These are phyloP conservation scores for Neolamprologus sp. DNA, from an alignment of 2,113 vertebrate species.

Conservation along the genomic window DNA sequence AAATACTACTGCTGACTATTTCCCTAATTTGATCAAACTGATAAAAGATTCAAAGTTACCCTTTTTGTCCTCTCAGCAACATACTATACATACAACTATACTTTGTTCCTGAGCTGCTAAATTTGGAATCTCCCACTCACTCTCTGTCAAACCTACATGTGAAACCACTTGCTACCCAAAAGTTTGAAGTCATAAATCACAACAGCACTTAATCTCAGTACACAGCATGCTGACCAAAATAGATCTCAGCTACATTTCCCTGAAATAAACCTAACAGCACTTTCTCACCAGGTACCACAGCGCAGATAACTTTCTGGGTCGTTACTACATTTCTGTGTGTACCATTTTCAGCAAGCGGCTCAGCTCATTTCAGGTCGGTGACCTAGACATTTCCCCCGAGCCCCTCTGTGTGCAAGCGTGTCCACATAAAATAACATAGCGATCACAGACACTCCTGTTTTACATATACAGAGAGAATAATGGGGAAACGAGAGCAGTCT, in stretches of 20 bases:
- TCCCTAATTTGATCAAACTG: background rate
- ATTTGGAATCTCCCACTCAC: background rate
- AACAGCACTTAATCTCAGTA: constrained; percentile 14
- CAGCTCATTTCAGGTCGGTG: background rate
- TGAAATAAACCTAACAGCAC: constrained; percentile 15
- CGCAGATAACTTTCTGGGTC: background rate
- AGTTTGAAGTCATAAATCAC: constrained; percentile 42
- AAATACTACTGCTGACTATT: background rate
- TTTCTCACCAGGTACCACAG: constrained; percentile 6
- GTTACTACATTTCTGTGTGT: background rate
- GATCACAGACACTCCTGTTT: background rate
- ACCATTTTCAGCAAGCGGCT: background rate
- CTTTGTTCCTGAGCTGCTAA: background rate
- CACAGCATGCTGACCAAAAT: constrained; percentile 2
- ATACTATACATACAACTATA: background rate
- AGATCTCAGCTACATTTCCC: background rate
- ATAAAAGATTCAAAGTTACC: background rate
- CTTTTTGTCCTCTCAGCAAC: background rate
- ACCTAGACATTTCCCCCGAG: background rate
- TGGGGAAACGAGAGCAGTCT: background rate
- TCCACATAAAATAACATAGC: background rate
- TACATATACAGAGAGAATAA: background rate
- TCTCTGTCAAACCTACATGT: background rate
- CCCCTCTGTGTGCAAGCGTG: background rate
- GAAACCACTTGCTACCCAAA: background rate